Conservation (phyloP, 1,140 invertebrate genomes). For the Watersipora subatra region DNA sequence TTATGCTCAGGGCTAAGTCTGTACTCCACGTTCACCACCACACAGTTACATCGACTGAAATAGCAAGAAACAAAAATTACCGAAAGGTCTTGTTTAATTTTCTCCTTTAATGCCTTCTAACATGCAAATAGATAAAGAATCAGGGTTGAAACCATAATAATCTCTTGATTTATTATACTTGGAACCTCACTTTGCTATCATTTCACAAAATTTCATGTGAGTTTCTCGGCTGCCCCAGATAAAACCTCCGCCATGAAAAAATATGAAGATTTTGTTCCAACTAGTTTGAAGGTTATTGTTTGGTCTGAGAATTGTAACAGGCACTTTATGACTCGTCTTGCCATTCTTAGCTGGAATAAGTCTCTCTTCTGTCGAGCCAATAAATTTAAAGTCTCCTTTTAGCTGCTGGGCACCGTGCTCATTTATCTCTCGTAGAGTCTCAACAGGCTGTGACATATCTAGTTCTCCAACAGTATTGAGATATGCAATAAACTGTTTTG, state of each 20-base stretch:
- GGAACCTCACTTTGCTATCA: constrained; percentile 10
- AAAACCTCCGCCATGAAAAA: constrained; percentile 18
- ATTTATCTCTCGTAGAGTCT: not conserved
- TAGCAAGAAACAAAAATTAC: not conserved
- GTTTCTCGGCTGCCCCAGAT: constrained; percentile 10
- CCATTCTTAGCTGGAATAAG: not conserved
- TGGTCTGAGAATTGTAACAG: not conserved
- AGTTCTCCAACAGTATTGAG: not conserved
- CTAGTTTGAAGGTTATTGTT: not conserved
- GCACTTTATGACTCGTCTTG: not conserved
- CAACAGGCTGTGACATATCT: not conserved
- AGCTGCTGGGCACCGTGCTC: not conserved
- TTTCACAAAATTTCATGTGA: constrained; percentile 9
- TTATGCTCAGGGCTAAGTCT: constrained; percentile 17
- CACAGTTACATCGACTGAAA: constrained; percentile 8
- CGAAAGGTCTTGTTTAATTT: not conserved
- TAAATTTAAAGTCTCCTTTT: not conserved
- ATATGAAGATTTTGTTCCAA: constrained; percentile 5
- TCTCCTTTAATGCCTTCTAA: not conserved
- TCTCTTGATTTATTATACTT: too few relatives aligned
- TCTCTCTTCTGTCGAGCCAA: not conserved
- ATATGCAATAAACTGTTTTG: not conserved
- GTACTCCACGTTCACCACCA: constrained; percentile 19
- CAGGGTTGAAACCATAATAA: not conserved
- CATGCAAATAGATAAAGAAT: not conserved